Conservation (phyloP, 2,888 invertebrate species). For the Mythimna pallens region DNA sequence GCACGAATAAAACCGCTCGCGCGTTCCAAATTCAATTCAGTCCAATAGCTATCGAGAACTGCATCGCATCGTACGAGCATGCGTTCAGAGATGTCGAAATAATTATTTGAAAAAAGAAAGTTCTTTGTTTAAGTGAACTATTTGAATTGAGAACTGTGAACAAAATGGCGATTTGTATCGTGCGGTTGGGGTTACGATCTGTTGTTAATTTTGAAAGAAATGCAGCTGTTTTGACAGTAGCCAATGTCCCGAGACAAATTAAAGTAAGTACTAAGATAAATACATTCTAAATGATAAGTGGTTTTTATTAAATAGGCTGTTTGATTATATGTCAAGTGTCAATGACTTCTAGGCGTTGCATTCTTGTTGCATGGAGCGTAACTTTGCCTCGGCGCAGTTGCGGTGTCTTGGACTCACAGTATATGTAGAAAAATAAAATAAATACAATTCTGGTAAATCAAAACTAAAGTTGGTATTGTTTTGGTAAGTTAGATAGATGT, state of each 20-base stretch:
- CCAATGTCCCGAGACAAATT: conserved; percentile 79
- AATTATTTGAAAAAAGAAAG: conserved; percentile 52
- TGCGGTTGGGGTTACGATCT: conserved; percentile 82
- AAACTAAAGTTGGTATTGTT: too few relatives aligned
- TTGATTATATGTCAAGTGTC: conserved; percentile 37
- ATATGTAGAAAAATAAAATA: too few relatives aligned
- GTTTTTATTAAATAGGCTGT: conserved; percentile 13
- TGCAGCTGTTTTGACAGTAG: conserved; percentile 76
- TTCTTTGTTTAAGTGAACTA: conserved; percentile 55
- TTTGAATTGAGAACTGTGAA: conserved; percentile 53
- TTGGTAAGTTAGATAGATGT: too few relatives aligned
- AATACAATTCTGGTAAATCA: too few relatives aligned
- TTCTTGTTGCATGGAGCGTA: conserved; percentile 54
- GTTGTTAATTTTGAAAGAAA: conserved; percentile 81
- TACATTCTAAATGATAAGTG: conserved; percentile 22
- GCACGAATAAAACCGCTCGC: conserved; percentile 80
- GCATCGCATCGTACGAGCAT: conserved; percentile 54
- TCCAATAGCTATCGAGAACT: conserved; percentile 65
- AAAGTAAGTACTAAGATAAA: conserved; percentile 77
- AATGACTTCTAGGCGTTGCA: conserved; percentile 51
- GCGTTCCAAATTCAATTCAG: conserved; percentile 78
- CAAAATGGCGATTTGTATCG: conserved; percentile 87
- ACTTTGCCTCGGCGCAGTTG: conserved; percentile 14
- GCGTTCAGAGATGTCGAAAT: conserved; percentile 56
- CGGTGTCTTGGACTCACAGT: neutral